Conservation (phyloP, 2,113 vertebrate genomes). For the Spermophilus dauricus region DNA sequence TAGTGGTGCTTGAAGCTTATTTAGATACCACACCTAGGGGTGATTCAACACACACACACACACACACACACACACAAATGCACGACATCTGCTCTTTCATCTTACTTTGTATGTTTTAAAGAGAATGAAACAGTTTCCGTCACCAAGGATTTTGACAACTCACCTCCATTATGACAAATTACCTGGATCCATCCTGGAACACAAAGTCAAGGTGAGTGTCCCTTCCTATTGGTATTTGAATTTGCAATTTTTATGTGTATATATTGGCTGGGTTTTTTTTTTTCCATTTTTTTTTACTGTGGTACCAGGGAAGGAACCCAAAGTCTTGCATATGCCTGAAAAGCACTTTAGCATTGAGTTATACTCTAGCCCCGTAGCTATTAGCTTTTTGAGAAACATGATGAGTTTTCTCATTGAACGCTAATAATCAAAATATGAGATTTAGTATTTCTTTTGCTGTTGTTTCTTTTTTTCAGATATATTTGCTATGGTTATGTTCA, state of each 20-base stretch:
- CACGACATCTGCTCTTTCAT: background rate
- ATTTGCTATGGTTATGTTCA: background rate
- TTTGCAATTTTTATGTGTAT: background rate
- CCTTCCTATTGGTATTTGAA: background rate
- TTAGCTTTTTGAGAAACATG: background rate
- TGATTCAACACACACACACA: background rate
- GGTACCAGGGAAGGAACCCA: background rate
- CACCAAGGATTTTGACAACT: slow-evolving; percentile 86
- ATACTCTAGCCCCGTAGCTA: background rate
- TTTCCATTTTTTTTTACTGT: background rate
- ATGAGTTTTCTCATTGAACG: background rate
- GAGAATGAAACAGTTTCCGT: slow-evolving; percentile 85
- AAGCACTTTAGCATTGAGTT: background rate
- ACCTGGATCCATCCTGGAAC: slow-evolving; percentile 82
- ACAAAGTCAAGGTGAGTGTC: slow-evolving; percentile 79
- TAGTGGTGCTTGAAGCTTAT: background rate
- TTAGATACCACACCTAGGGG: background rate
- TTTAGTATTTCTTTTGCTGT: background rate
- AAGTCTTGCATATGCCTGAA: background rate
- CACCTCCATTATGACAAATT: slow-evolving; percentile 84
- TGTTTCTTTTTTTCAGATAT: slow-evolving; percentile 39
- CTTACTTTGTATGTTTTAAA: slow-evolving; percentile 78
- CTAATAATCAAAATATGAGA: background rate
- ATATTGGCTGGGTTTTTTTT: background rate
- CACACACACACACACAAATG: background rate